Conservation (phyloP, 30 jellyfish, hydroid and myxozoan genomes). For the Rhopilema esculentum region DNA sequence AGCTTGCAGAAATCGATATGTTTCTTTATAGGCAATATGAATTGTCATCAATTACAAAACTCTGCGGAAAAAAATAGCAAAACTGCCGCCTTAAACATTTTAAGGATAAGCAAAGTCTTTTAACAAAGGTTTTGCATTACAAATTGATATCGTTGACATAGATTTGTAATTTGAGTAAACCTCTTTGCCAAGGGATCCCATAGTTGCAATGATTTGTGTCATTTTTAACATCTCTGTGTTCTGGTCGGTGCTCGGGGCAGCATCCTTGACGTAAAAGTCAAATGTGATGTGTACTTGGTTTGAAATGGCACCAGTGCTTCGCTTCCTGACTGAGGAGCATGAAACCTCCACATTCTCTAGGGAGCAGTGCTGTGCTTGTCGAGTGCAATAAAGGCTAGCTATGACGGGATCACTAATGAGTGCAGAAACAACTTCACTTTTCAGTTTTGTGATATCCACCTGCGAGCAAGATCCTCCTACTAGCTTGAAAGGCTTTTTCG, state of each 20-base stretch:
- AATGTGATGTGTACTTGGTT: conserved; percentile 60
- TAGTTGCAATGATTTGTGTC: conserved; percentile 23
- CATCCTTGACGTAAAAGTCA: conserved; percentile 57
- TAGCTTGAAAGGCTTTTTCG: conserved; percentile 68
- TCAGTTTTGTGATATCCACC: conserved; percentile 44
- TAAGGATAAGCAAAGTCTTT: not conserved
- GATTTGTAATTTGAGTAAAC: not conserved
- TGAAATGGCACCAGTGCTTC: conserved; percentile 70
- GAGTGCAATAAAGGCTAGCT: conserved; percentile 46
- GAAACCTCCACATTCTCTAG: conserved; percentile 67
- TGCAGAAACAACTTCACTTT: conserved; percentile 66
- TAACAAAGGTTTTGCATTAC: not conserved
- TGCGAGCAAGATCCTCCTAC: conserved; percentile 83
- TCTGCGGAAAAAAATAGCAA: too few species aligned
- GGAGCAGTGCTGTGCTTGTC: conserved; percentile 62
- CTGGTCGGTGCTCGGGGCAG: conserved; percentile 64
- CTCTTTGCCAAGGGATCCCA: conserved; percentile 58
- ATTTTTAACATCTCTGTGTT: conserved; percentile 58
- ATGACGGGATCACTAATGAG: conserved; percentile 68
- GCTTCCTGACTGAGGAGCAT: conserved; percentile 73
- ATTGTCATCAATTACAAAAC: too few species aligned
- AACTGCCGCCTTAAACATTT: too few species aligned
- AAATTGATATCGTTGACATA: not conserved
- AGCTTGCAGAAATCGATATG: too few species aligned
- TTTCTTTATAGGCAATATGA: too few species aligned